Percentiles rank a stretch among this genome's conserved stretches.
Conservation (phyloP, 1,140 invertebrate species). For the Eumaeus atala region DNA sequence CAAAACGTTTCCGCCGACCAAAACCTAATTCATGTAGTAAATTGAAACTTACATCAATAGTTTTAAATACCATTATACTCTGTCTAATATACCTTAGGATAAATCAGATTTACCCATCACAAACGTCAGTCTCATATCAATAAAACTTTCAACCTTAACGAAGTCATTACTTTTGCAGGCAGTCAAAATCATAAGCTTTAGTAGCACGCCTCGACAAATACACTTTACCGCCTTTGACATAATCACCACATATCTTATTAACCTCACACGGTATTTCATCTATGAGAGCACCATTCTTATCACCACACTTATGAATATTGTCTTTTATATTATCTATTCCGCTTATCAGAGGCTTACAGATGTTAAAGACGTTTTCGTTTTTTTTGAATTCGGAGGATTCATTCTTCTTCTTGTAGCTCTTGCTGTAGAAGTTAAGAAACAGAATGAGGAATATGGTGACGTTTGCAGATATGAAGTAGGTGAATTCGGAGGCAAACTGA, state of each 20-base stretch:
- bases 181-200: constrained; percentile 46
- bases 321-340: constrained; percentile 29
- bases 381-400: constrained; percentile 34
- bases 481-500: constrained; percentile 80
- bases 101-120: constrained; percentile 30
- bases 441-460: constrained; percentile 86
- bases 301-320: constrained; percentile 31
- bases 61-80: too few relatives aligned
- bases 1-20: too few relatives aligned
- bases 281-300: constrained; percentile 29
- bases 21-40: too few relatives aligned
- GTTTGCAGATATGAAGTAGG: constrained; percentile 80
- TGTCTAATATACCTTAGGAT: too few relatives aligned
- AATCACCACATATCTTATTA: constrained; percentile 45
- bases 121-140: constrained; percentile 54
- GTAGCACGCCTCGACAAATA: constrained; percentile 48
- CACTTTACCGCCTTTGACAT: constrained; percentile 45
- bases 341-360: constrained; percentile 31
- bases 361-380: constrained; percentile 67
- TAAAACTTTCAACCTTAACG: constrained; percentile 21
- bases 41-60: too few relatives aligned
- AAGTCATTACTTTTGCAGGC: constrained; percentile 65
- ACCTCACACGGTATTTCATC: constrained; percentile 46
- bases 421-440: constrained; percentile 91
- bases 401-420: constrained; percentile 79